Conservation (phyloP, 2,888 invertebrate genomes). For the Agrochola litura region DNA sequence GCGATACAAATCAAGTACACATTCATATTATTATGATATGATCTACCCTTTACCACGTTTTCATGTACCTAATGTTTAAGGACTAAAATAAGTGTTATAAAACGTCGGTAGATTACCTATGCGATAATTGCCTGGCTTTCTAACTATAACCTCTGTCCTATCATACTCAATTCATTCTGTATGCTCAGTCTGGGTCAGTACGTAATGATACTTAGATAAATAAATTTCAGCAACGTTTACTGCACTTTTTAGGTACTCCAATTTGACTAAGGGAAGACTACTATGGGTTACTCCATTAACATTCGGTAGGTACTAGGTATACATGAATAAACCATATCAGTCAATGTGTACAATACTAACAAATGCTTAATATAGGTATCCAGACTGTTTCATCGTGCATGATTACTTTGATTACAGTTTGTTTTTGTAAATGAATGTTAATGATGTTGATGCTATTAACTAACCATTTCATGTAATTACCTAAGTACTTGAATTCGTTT, state of each 20-base stretch:
- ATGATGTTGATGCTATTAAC: constrained; percentile 49
- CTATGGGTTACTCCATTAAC: background rate
- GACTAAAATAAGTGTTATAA: background rate
- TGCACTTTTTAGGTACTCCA: background rate
- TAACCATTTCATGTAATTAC: constrained; percentile 15
- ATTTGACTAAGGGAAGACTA: background rate
- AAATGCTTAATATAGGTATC: background rate
- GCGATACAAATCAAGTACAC: constrained; percentile 13
- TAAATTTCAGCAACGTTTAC: background rate
- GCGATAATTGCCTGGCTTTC: background rate
- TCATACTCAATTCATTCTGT: background rate
- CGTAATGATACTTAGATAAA: background rate
- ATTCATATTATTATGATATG: constrained; percentile 3
- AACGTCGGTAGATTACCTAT: background rate
- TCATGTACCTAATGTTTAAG: constrained; percentile 3
- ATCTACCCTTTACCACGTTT: constrained; percentile 2
- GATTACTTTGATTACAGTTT: constrained; percentile 21
- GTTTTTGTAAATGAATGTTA: constrained; percentile 30
- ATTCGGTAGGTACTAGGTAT: background rate
- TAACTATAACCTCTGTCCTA: background rate
- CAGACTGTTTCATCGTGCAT: constrained; percentile 2
- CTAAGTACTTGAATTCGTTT: background rate
- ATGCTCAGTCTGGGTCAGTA: background rate
- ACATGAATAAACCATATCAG: constrained; percentile 5
- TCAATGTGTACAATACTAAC: constrained; percentile 7